Percentiles rank a stretch among this genome's conserved stretches.
Conservation (phyloP, 2,797 vertebrate species). For the Carcharodon carcharias region DNA sequence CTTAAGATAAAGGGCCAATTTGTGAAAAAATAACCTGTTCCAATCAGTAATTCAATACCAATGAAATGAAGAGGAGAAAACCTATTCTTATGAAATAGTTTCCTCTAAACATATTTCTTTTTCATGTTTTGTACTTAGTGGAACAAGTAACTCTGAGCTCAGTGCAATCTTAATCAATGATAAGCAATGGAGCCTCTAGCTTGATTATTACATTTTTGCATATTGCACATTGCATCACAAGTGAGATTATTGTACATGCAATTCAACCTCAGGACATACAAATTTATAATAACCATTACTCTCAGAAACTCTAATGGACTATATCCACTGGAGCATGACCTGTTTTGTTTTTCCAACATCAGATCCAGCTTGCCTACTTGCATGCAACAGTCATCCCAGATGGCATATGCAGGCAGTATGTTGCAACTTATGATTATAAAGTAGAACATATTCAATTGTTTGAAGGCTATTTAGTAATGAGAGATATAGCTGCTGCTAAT, state of each 20-base stretch:
- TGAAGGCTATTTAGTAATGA: conserved; percentile 29
- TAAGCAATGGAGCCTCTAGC: too few species aligned
- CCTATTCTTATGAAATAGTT: background rate
- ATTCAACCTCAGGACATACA: background rate
- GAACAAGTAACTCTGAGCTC: background rate
- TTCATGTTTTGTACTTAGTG: background rate
- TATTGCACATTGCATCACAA: background rate
- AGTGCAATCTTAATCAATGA: conserved; percentile 17
- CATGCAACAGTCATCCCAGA: background rate
- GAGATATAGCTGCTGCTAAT: background rate
- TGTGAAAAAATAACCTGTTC: background rate
- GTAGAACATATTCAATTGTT: conserved; percentile 28
- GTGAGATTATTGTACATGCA: background rate
- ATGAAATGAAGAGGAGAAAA: background rate
- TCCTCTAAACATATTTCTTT: background rate
- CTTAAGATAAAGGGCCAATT: background rate
- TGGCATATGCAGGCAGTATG: background rate
- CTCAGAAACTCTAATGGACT: conserved; percentile 7
- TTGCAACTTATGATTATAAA: conserved; percentile 24
- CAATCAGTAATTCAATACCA: conserved; percentile 3
- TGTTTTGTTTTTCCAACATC: background rate
- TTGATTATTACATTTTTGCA: background rate
- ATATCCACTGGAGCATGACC: conserved; percentile 2
- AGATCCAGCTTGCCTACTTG: background rate
- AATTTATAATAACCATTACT: conserved; percentile 15